Evolutionary conservation across 2,797 vertebrate genomes (phyloP).

Genomic region (Sebastes steindachneri): DNA sequence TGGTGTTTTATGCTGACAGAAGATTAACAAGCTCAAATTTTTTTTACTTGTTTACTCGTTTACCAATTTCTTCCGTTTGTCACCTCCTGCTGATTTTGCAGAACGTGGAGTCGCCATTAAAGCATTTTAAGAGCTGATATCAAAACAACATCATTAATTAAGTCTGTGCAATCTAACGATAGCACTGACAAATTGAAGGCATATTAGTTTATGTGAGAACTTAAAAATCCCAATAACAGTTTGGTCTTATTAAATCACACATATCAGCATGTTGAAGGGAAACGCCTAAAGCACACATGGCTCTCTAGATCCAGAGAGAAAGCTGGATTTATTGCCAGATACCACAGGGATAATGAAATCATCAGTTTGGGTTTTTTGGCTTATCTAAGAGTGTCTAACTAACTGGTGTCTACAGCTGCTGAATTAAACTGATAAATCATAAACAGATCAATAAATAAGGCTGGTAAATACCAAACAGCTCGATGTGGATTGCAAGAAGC

Average conservation of each 20-base stretch:
- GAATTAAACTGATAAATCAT: conserved; percentile 51
- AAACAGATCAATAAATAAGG: conserved; percentile 44
- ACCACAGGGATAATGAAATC: conserved; percentile 39
- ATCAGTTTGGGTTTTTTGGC: conserved; percentile 40
- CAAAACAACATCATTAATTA: conserved; percentile 47
- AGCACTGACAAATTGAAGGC: not conserved
- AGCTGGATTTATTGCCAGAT: conserved; percentile 29
- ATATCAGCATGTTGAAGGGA: not conserved
- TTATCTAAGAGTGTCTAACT: not conserved
- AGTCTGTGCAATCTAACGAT: not conserved
- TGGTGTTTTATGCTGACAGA: conserved; percentile 40
- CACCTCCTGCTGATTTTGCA: conserved; percentile 57
- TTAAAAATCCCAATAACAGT: not conserved
- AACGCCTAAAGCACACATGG: not conserved
- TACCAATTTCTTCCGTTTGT: conserved; percentile 35
- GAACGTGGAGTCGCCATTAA: conserved; percentile 37
- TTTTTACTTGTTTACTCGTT: conserved; percentile 32
- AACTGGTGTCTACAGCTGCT: conserved; percentile 7
- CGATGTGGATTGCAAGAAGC: not conserved
- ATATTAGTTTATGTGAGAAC: conserved; percentile 1
- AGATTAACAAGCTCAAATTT: conserved; percentile 47
- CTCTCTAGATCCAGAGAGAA: not conserved
- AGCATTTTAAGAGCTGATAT: conserved; percentile 36
- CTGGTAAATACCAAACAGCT: conserved; percentile 15
- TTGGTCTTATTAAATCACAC: conserved; percentile 34